phyloP scores from a whole-genome alignment of 2,113 vertebrate species.

The Ellobius talpinus region DNA sequence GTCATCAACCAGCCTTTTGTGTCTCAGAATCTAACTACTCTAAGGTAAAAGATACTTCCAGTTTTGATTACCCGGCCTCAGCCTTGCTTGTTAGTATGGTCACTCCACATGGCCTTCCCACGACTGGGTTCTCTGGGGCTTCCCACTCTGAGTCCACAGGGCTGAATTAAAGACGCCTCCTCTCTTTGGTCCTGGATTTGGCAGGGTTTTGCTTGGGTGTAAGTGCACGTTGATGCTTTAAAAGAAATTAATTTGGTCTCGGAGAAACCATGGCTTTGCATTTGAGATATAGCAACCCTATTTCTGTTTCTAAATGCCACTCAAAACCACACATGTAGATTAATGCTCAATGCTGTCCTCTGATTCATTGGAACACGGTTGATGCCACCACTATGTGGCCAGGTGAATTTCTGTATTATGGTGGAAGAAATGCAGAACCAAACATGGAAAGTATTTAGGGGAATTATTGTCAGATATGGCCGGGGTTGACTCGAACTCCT shows the following conservation, averaged over 20 bases:
- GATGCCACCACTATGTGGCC: not conserved
- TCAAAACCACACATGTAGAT: not conserved
- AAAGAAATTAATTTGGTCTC: not conserved
- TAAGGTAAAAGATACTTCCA: constrained; percentile 70
- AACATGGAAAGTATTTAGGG: not conserved
- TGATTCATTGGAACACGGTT: not conserved
- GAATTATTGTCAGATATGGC: not conserved
- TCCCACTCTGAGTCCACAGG: not conserved
- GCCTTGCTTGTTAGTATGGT: not conserved
- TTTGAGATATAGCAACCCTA: not conserved
- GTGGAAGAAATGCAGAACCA: constrained; percentile 41
- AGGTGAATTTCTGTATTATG: not conserved
- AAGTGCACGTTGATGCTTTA: not conserved
- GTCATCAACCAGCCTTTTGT: constrained; percentile 94
- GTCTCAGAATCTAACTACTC: constrained; percentile 84
- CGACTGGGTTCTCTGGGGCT: not conserved
- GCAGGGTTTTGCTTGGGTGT: not conserved
- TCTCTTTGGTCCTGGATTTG: not conserved
- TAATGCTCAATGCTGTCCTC: not conserved
- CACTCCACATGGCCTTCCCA: not conserved
- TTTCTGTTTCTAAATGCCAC: not conserved
- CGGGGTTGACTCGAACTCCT: not conserved
- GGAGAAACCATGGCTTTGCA: not conserved
- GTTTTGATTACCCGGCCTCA: not conserved
- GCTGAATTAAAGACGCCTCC: not conserved